Evolutionary conservation across 2,113 vertebrate genomes (phyloP), one percentile per base, ranked within the genome.

Genomic region (Phalacrocorax brasilianus): DNA sequence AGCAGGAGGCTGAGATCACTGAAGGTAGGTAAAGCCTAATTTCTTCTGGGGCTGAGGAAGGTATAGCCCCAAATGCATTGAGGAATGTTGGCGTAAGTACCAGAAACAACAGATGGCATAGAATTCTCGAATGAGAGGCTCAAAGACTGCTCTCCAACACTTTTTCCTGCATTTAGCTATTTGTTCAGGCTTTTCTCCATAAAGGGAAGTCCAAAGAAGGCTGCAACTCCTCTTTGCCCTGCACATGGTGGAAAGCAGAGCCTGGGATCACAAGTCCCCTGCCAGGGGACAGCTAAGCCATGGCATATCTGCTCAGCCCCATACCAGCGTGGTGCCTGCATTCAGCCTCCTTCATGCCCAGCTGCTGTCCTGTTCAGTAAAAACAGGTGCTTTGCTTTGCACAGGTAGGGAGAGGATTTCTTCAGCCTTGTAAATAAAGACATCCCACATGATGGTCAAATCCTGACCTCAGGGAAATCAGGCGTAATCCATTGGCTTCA

Each of bases 291-390:
- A 71, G 80, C 38, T 24, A 40, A 70, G 62, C 17, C n/a, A 30
- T 32, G 44, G n/a, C 0, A 0, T 63, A 44, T 56, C 21, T 71
- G 44, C 58, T 63, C 42, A 44, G 40, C 15, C 23, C 19, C 47
- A 6, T 53, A 23, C 44, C 11, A 35, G 24, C 4, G 1, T 23
- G 12, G 21, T 38, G 47, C 27, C 55, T 62, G 63, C n/a, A 8
- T 47, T 62, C 63, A 76, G 11, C 56, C 49, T 84, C 56, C 26
- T 59, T 38, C 2, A 61, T 96, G 94, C 89, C 81, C 56, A 8
- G 44, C 26, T 72, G 93, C 53, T 12, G 50, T 70, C 91, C 72
- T 83, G 55, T 86, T 95, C 96, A 92, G 86, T 94, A 96, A 96
- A 88, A 93, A 79, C 65, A 66, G 19, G 61, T 58, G 71, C 89